Percentiles rank a stretch among this genome's conserved stretches.
Conservation (phyloP, 1,140 invertebrate genomes). For the Scaptomyza hsui region DNA sequence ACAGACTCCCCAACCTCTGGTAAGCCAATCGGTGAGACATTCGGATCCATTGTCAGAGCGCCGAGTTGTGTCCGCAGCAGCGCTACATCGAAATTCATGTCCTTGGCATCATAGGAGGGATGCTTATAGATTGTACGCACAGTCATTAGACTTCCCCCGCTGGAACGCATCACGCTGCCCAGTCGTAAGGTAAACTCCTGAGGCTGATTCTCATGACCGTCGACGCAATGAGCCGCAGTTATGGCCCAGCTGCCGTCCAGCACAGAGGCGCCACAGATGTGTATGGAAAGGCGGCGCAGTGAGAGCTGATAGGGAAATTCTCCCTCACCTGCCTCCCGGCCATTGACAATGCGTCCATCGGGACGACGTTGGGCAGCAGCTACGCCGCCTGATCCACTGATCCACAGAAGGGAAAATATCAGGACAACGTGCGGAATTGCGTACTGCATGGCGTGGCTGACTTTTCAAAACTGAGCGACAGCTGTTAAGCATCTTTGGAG, state of each 20-base stretch:
- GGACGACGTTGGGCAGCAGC: slow-evolving; percentile 29
- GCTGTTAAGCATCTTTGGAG: slow-evolving; percentile 18
- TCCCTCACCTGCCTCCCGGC: slow-evolving; percentile 58
- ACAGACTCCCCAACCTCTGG: slow-evolving; percentile 48
- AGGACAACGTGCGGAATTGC: background rate
- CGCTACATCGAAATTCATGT: slow-evolving; percentile 77
- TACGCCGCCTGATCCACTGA: slow-evolving; percentile 8
- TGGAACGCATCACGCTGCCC: slow-evolving; percentile 52
- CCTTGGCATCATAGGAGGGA: slow-evolving; percentile 70
- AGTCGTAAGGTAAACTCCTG: slow-evolving; percentile 68
- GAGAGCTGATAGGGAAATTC: slow-evolving; percentile 72
- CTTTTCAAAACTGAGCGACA: slow-evolving; percentile 26
- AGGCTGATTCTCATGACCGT: slow-evolving; percentile 60
- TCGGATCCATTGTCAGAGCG: slow-evolving; percentile 39
- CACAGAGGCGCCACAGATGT: slow-evolving; percentile 81
- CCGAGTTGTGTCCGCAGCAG: slow-evolving; percentile 55
- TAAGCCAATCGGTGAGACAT: slow-evolving; percentile 59
- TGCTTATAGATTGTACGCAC: slow-evolving; percentile 73
- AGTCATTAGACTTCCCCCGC: slow-evolving; percentile 61
- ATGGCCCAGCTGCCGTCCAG: slow-evolving; percentile 75
- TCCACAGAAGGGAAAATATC: slow-evolving; percentile 10
- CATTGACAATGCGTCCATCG: slow-evolving; percentile 76
- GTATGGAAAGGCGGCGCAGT: slow-evolving; percentile 62
- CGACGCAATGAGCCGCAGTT: slow-evolving; percentile 82
- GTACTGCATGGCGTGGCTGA: slow-evolving; percentile 30